These are phyloP conservation scores for Harlomillsia oculata DNA, from an alignment of 1,140 invertebrate genomes.

Conservation along the genomic window DNA sequence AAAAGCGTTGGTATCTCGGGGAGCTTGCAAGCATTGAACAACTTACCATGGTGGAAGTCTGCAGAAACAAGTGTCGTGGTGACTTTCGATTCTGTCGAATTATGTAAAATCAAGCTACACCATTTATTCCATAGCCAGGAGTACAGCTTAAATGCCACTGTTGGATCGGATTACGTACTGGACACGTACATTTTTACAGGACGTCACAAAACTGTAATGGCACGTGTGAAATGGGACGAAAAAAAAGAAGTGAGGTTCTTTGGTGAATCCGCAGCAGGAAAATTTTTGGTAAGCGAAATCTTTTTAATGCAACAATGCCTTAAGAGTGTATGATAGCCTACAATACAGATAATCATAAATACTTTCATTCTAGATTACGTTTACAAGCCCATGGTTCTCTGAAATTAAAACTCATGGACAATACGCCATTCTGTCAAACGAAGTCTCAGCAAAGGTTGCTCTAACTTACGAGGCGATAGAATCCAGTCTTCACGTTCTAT, in stretches of 20 bases:
- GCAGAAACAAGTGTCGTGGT: conserved; percentile 1
- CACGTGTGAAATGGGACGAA: conserved; percentile 4
- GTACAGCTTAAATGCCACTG: conserved; percentile 21
- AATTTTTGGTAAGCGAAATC: conserved; percentile 19
- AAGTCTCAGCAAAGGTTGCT: conserved; percentile 8
- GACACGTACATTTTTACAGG: conserved; percentile 13
- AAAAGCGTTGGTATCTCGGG: conserved; percentile 10
- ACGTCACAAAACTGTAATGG: background rate
- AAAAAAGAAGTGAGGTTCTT: background rate
- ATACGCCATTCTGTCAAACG: background rate
- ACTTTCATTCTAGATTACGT: conserved; percentile 7
- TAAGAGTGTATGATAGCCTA: background rate
- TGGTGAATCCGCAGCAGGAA: conserved; percentile 6
- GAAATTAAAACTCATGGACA: conserved; percentile 11
- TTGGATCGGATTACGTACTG: conserved; percentile 2
- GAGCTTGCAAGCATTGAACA: background rate
- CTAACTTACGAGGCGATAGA: conserved; percentile 7
- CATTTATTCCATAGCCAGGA: conserved; percentile 9
- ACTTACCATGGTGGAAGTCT: background rate
- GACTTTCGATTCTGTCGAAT: background rate
- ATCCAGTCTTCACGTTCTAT: conserved; percentile 6
- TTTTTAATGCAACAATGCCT: background rate
- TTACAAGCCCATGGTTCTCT: conserved; percentile 19
- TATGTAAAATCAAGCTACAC: background rate
- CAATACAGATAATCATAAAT: background rate